phyloP scores from a whole-genome alignment of 1,140 invertebrate species.

The Acromyrmex heyeri region DNA sequence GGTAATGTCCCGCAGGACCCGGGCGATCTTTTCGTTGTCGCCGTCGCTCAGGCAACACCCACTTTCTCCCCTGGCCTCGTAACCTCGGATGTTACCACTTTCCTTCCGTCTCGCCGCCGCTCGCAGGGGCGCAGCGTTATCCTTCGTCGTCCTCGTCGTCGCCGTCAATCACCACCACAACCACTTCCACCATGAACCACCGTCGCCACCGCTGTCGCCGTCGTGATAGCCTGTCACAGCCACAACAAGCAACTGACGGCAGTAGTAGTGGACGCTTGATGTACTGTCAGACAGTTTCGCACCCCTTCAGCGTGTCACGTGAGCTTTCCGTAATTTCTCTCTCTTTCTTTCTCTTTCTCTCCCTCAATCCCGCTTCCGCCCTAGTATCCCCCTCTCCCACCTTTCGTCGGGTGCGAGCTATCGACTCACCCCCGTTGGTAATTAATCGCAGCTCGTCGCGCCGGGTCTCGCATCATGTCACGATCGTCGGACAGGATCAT shows the following conservation, averaged over 20 bases:
- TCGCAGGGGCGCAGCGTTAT: slow-evolving; percentile 65
- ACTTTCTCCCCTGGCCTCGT: slow-evolving; percentile 79
- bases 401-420: slow-evolving; percentile 32
- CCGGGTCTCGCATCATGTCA: slow-evolving; percentile 6
- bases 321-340: background rate
- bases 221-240: slow-evolving; percentile 43
- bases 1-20: slow-evolving; percentile 41
- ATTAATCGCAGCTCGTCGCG: slow-evolving; percentile 47
- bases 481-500: background rate
- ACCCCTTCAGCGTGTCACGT: slow-evolving; percentile 39
- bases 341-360: background rate
- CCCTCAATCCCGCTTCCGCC: slow-evolving; percentile 29
- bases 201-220: slow-evolving; percentile 16
- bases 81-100: slow-evolving; percentile 74
- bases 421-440: slow-evolving; percentile 55
- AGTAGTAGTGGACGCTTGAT: slow-evolving; percentile 58
- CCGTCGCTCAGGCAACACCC: slow-evolving; percentile 75
- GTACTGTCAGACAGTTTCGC: slow-evolving; percentile 54
- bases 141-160: slow-evolving; percentile 34
- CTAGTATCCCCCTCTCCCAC: slow-evolving; percentile 12
- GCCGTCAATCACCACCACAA: slow-evolving; percentile 49
- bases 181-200: slow-evolving; percentile 47
- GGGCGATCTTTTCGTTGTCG: slow-evolving; percentile 39
- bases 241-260: slow-evolving; percentile 58
- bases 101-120: slow-evolving; percentile 65